These are phyloP conservation scores for Epiblema foenella DNA, from an alignment of 2,888 invertebrate genomes.

Conservation along the genomic window DNA sequence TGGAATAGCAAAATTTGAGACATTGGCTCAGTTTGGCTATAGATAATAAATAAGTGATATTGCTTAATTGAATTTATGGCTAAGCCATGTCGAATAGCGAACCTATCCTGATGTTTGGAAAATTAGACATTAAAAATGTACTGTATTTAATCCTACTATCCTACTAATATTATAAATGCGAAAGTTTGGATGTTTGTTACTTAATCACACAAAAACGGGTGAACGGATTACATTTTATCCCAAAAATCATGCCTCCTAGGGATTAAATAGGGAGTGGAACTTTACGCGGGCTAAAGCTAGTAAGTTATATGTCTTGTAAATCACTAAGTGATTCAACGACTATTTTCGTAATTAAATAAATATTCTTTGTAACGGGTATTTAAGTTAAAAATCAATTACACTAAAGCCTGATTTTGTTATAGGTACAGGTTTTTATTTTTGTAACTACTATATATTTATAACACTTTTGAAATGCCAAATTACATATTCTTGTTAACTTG, in stretches of 20 bases:
- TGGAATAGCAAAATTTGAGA: background rate
- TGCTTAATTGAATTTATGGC: background rate
- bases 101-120: background rate
- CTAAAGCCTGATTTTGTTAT: conserved; percentile 23
- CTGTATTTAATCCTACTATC: background rate
- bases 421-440: conserved; percentile 37
- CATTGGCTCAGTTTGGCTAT: too few relatives aligned
- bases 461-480: conserved; percentile 22
- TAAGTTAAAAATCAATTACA: background rate
- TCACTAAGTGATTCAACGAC: conserved; percentile 1
- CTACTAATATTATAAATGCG: too few relatives aligned
- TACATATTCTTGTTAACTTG: conserved; percentile 8
- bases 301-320: background rate
- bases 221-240: too few relatives aligned
- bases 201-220: too few relatives aligned
- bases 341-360: conserved; percentile 14
- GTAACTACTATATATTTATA: conserved; percentile 12
- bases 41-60: too few relatives aligned
- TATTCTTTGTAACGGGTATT: background rate
- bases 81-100: background rate
- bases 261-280: too few relatives aligned
- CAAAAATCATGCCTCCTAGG: too few relatives aligned
- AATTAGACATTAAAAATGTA: background rate
- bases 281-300: too few relatives aligned
- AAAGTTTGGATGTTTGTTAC: too few relatives aligned